Evolutionary conservation across 1,140 invertebrate species (phyloP).

Genomic region (Hirudo medicinalis): DNA sequence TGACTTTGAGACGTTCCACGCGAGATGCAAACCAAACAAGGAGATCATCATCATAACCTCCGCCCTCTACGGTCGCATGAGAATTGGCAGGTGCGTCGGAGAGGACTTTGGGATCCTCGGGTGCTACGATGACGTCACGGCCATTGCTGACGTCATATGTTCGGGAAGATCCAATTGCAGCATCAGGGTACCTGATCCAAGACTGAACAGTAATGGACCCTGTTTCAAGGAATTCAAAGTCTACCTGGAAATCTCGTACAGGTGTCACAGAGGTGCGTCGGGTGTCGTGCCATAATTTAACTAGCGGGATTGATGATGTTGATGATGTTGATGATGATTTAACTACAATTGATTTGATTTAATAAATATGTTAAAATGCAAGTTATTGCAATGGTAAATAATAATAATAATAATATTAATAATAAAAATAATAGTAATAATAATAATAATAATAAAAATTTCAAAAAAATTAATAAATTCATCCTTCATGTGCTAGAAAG

Average conservation of each 20-base stretch:
- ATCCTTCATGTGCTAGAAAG: no score
- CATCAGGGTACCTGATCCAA: background rate
- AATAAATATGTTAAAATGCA: no score
- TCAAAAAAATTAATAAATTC: no score
- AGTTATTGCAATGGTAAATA: no score
- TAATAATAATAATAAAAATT: no score
- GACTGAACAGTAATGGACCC: background rate
- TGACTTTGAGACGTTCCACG: constrained; percentile 15
- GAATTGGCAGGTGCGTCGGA: background rate
- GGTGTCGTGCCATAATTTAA: background rate
- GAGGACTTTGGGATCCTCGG: background rate
- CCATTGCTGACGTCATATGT: background rate
- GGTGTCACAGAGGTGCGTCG: background rate
- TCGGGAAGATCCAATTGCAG: background rate
- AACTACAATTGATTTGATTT: no score
- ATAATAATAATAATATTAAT: no score
- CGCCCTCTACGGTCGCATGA: constrained; percentile 18
- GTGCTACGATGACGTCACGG: background rate
- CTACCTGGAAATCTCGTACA: background rate
- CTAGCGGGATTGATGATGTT: no score
- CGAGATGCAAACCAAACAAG: background rate
- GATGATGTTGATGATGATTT: no score
- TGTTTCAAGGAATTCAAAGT: constrained; percentile 3
- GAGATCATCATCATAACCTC: constrained; percentile 15
- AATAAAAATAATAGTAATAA: no score